Percentiles rank a stretch among this genome's conserved stretches.
These are phyloP conservation scores for Tetrapedia diversipes DNA, from an alignment of 2,888 invertebrate genomes.

Conservation along the genomic window DNA sequence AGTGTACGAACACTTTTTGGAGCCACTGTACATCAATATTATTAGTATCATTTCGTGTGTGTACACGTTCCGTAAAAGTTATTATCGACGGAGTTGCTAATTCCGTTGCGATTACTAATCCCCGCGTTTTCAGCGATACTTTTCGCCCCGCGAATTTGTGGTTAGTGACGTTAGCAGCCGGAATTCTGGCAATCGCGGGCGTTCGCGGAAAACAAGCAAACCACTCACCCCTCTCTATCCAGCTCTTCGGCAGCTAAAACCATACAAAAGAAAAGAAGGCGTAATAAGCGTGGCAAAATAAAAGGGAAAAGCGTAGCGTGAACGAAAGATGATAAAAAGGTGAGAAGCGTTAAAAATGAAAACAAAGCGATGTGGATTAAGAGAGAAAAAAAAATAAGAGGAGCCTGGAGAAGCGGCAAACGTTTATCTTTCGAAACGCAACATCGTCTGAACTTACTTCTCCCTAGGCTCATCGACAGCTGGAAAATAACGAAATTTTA, in stretches of 20 bases:
- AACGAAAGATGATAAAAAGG: slow-evolving; percentile 5
- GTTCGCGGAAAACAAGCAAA: slow-evolving; percentile 25
- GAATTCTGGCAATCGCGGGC: background rate
- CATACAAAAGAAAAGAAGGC: slow-evolving; percentile 71
- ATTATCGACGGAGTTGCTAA: too few relatives aligned
- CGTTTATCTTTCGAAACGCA: slow-evolving; percentile 48
- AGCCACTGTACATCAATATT: too few relatives aligned
- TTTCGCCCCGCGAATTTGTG: too few relatives aligned
- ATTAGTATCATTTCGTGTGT: too few relatives aligned
- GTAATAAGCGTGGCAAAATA: slow-evolving; percentile 55
- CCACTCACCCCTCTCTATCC: slow-evolving; percentile 69
- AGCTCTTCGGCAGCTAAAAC: slow-evolving; percentile 80
- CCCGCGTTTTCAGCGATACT: too few relatives aligned
- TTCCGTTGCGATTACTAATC: too few relatives aligned
- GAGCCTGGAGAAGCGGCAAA: slow-evolving; percentile 75
- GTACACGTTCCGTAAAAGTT: too few relatives aligned
- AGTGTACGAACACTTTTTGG: too few relatives aligned
- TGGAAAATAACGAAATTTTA: slow-evolving; percentile 84
- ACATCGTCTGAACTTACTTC: slow-evolving; percentile 89
- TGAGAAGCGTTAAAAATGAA: slow-evolving; percentile 20
- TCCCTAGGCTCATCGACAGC: slow-evolving; percentile 98
- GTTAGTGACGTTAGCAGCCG: too few relatives aligned
- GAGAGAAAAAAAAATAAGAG: slow-evolving; percentile 13
- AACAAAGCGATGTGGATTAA: slow-evolving; percentile 27
- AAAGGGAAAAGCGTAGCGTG: too few relatives aligned